Percentiles rank a stretch among this genome's conserved stretches.
Evolutionary conservation across 1,140 invertebrate genomes (phyloP).

Genomic region (Micrasema minimum): DNA sequence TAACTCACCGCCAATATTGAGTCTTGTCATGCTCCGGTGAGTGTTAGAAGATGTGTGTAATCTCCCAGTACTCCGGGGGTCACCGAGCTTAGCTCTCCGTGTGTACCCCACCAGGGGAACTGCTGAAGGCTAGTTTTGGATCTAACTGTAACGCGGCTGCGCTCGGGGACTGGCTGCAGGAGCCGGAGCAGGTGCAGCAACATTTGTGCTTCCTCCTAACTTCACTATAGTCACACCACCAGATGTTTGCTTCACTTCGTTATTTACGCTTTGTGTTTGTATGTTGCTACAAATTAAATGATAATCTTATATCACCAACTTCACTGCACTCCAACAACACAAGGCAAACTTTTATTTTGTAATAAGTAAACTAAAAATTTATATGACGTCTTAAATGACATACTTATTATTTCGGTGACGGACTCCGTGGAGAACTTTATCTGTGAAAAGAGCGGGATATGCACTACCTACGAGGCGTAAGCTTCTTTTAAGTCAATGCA

Average conservation of each 20-base stretch:
- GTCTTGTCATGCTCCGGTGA: slow-evolving; percentile 78
- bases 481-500: slow-evolving; percentile 79
- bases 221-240: slow-evolving; percentile 81
- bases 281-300: slow-evolving; percentile 43
- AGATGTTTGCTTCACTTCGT: slow-evolving; percentile 75
- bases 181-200: slow-evolving; percentile 38
- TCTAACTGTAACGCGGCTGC: slow-evolving; percentile 36
- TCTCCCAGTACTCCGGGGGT: slow-evolving; percentile 76
- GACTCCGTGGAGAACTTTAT: slow-evolving; percentile 79
- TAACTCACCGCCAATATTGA: slow-evolving; percentile 72
- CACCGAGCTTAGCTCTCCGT: slow-evolving; percentile 71
- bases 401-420: slow-evolving; percentile 71
- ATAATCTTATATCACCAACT: background rate
- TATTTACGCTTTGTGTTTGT: slow-evolving; percentile 43
- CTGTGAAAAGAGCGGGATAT: slow-evolving; percentile 80
- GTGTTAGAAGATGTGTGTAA: slow-evolving; percentile 75
- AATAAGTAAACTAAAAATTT: background rate
- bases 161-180: slow-evolving; percentile 26
- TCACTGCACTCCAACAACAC: too few relatives aligned
- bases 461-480: slow-evolving; percentile 78
- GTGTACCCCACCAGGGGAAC: slow-evolving; percentile 68
- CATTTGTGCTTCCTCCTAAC: slow-evolving; percentile 67
- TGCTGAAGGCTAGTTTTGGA: slow-evolving; percentile 48
- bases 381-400: background rate
- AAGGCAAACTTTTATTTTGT: too few relatives aligned